These are phyloP conservation scores for Alligator sinensis DNA, from an alignment of 2,113 vertebrate species.

Conservation along the genomic window DNA sequence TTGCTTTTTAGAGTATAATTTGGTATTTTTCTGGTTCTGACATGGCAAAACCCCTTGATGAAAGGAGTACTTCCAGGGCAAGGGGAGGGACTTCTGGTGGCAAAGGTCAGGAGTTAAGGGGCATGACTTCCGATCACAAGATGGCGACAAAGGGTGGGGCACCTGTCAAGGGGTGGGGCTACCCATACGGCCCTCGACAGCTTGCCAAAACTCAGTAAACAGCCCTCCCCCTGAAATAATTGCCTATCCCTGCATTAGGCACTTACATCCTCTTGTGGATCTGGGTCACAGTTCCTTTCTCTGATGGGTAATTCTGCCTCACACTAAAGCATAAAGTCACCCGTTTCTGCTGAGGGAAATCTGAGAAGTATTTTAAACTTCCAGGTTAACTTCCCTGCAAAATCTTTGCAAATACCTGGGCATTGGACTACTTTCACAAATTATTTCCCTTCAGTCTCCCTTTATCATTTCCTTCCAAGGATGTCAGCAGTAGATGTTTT, in stretches of 20 bases:
- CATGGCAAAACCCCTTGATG: no score
- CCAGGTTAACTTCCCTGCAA: neutral
- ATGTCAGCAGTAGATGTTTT: neutral
- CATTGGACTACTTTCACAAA: neutral
- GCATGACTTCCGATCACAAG: no score
- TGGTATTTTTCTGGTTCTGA: no score
- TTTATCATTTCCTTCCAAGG: neutral
- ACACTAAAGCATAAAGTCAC: neutral
- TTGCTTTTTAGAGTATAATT: no score
- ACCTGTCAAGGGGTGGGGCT: no score
- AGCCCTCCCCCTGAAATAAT: no score
- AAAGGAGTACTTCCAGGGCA: no score
- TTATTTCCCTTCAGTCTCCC: neutral
- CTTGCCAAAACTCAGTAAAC: no score
- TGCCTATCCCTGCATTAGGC: neutral
- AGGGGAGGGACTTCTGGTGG: no score
- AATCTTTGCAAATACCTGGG: neutral
- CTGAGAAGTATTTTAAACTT: neutral
- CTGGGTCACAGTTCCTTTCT: accelerated
- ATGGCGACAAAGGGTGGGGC: no score
- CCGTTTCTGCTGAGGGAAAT: neutral
- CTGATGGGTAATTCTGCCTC: neutral
- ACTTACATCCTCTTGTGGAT: neutral
- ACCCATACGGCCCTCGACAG: no score
- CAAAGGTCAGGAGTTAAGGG: no score